phyloP scores from a whole-genome alignment of 2,113 vertebrate genomes.

The Tupaia tana region DNA sequence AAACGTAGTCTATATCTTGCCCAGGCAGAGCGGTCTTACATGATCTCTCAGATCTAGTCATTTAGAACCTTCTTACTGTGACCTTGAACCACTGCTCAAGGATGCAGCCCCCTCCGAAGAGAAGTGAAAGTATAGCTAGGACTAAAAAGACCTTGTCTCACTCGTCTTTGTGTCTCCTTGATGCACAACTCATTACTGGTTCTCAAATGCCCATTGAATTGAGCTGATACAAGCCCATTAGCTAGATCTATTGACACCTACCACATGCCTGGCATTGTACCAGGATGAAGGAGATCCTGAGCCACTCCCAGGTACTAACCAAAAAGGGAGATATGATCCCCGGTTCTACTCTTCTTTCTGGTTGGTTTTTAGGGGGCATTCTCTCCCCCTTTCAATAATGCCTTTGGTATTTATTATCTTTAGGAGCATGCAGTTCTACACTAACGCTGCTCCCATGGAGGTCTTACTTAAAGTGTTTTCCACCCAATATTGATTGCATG shows the following conservation, averaged over 20 bases:
- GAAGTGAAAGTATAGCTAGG: background rate
- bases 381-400: background rate
- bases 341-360: background rate
- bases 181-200: background rate
- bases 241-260: background rate
- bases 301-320: background rate
- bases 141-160: background rate
- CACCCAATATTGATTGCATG: background rate
- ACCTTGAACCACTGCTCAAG: background rate
- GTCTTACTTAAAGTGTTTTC: constrained; percentile 10
- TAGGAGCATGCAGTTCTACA: background rate
- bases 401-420: background rate
- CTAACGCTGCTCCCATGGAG: background rate
- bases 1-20: background rate
- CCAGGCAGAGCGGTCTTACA: background rate
- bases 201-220: background rate
- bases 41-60: background rate
- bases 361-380: background rate
- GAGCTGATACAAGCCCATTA: background rate
- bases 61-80: background rate
- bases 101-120: background rate
- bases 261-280: background rate
- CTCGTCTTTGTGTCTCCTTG: background rate
- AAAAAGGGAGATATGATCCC: background rate
- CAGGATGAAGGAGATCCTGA: background rate